Conservation (phyloP, 2,113 vertebrate genomes). For the Toxotes jaculatrix region DNA sequence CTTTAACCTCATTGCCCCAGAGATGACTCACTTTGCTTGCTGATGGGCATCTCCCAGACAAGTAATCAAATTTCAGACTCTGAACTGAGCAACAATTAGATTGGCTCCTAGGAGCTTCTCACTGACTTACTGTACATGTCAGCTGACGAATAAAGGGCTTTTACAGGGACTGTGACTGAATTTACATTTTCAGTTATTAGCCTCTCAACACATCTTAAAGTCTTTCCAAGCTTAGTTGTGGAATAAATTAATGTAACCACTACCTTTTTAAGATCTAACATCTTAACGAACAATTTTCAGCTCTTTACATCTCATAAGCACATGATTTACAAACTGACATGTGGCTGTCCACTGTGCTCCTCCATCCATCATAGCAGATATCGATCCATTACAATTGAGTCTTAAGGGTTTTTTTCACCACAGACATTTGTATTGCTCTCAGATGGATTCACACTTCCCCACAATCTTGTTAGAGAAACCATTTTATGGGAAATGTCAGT, state of each 20-base stretch:
- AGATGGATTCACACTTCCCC: constrained; percentile 73
- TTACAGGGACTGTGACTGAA: neutral
- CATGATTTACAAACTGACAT: constrained; percentile 1
- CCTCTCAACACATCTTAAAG: neutral
- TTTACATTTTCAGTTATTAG: neutral
- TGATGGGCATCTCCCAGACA: constrained; percentile 45
- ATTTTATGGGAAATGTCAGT: constrained; percentile 77
- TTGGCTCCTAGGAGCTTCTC: constrained; percentile 35
- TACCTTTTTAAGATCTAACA: neutral
- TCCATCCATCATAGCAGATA: constrained; percentile 18
- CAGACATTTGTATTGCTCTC: constrained; percentile 66
- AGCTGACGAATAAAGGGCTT: constrained; percentile 5
- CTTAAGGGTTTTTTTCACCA: constrained; percentile 42
- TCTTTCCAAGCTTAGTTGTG: neutral
- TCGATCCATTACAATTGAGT: constrained; percentile 56
- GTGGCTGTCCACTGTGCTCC: neutral
- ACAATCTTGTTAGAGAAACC: constrained; percentile 82
- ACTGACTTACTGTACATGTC: constrained; percentile 9
- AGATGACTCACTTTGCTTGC: constrained; percentile 49
- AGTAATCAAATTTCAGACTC: constrained; percentile 64
- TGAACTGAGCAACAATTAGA: constrained; percentile 56
- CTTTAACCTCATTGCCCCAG: constrained; percentile 49
- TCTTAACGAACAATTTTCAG: neutral
- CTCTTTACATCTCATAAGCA: neutral
- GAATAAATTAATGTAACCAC: neutral